phyloP scores from a whole-genome alignment of 2,888 invertebrate species.

The Tortrix viridana region DNA sequence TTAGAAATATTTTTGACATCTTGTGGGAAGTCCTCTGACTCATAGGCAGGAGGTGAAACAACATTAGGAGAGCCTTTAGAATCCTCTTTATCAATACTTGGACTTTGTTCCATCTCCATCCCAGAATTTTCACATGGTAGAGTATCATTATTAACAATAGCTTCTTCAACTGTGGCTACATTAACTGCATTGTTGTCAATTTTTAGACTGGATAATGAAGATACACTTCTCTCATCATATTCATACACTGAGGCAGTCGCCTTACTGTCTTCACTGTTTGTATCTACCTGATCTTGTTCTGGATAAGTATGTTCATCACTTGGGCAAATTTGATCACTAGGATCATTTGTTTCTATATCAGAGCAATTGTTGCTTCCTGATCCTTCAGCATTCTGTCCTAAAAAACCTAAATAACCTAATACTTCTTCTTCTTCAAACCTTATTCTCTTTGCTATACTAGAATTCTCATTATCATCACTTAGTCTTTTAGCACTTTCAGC shows the following conservation, averaged over 20 bases:
- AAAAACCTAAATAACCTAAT: conserved; percentile 55
- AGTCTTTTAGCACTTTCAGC: conserved; percentile 68
- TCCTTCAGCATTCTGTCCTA: conserved; percentile 49
- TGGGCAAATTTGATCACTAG: conserved; percentile 61
- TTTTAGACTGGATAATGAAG: conserved; percentile 68
- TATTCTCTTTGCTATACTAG: conserved; percentile 65
- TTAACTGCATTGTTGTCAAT: conserved; percentile 68
- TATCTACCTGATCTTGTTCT: conserved; percentile 66
- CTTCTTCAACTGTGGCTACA: conserved; percentile 53
- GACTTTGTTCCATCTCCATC: conserved; percentile 44
- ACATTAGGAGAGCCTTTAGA: conserved; percentile 42
- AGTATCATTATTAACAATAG: conserved; percentile 45
- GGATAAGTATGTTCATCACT: conserved; percentile 62
- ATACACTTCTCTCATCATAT: conserved; percentile 74
- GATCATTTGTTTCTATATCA: conserved; percentile 62
- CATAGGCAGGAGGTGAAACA: conserved; percentile 60
- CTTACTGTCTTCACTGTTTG: conserved; percentile 74
- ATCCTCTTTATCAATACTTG: conserved; percentile 46
- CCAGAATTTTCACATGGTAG: conserved; percentile 44
- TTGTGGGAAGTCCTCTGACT: conserved; percentile 47
- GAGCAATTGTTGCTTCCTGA: conserved; percentile 58
- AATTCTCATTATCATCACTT: conserved; percentile 66
- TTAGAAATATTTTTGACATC: conserved; percentile 45
- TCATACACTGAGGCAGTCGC: conserved; percentile 69
- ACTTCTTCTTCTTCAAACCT: conserved; percentile 69